A percentile compares a stretch with the other conserved stretches of the same genome.
These are phyloP conservation scores for Chionodraco myersi DNA, from an alignment of 2,113 vertebrate species.

Conservation along the genomic window DNA sequence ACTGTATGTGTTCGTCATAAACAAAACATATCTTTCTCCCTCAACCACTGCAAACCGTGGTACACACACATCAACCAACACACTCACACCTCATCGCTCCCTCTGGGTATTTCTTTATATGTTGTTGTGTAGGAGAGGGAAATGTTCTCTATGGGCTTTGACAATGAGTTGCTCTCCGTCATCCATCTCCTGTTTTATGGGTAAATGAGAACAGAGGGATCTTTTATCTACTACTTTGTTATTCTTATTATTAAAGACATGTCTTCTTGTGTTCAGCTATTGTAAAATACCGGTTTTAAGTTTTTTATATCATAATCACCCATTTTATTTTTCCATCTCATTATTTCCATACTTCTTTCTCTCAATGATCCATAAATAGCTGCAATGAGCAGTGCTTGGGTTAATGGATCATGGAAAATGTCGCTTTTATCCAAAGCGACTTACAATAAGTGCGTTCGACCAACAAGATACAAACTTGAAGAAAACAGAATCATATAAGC, in stretches of 20 bases:
- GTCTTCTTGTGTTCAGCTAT: too few relatives aligned
- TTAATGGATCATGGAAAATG: conserved; percentile 4
- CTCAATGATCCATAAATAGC: conserved; percentile 17
- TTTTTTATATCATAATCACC: too few relatives aligned
- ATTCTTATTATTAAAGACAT: not conserved
- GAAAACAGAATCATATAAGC: too few relatives aligned
- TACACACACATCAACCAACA: not conserved
- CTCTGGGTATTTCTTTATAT: not conserved
- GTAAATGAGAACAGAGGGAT: not conserved
- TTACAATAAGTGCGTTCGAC: too few relatives aligned
- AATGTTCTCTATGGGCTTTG: not conserved
- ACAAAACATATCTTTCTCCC: not conserved
- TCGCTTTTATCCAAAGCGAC: too few relatives aligned
- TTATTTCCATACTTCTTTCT: not conserved
- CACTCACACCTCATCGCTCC: not conserved
- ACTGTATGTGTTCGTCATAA: not conserved
- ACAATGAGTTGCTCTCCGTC: not conserved
- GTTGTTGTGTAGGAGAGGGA: conserved; percentile 15
- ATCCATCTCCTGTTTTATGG: not conserved
- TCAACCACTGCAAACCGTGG: not conserved
- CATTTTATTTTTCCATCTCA: not conserved
- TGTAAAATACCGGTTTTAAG: too few relatives aligned
- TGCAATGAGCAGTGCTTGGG: not conserved
- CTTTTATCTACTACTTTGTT: not conserved
- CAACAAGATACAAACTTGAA: too few relatives aligned